phyloP scores from a whole-genome alignment of 2,113 vertebrate species.

The Oriolus oriolus region DNA sequence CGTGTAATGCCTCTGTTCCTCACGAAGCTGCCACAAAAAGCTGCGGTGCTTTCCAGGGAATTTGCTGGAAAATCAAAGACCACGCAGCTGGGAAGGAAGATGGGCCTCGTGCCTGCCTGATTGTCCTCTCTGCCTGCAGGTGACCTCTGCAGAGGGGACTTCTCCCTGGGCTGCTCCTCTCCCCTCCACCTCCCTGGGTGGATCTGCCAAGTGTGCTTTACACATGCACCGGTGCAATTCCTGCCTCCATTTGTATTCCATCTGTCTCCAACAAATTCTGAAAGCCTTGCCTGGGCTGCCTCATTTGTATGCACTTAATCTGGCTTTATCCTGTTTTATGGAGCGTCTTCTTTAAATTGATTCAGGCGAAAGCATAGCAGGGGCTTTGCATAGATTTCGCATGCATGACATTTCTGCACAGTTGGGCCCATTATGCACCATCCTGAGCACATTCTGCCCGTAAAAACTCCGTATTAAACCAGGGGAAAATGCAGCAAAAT shows the following conservation, averaged over 20 bases:
- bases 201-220: not conserved
- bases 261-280: constrained; percentile 38
- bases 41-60: not conserved
- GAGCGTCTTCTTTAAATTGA: constrained; percentile 65
- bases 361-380: constrained; percentile 60
- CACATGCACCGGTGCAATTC: constrained; percentile 9
- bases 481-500: not conserved
- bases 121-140: not conserved
- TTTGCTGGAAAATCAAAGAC: not conserved
- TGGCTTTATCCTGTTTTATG: constrained; percentile 71
- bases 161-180: not conserved
- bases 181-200: not conserved
- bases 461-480: constrained; percentile 36
- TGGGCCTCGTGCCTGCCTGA: not conserved
- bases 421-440: constrained; percentile 67
- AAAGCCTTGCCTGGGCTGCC: constrained; percentile 48
- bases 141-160: not conserved
- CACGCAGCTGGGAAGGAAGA: not conserved
- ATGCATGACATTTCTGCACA: constrained; percentile 72
- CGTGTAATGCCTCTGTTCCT: not conserved
- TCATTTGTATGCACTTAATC: constrained; percentile 72
- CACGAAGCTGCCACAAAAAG: not conserved
- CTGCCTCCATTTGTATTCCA: constrained; percentile 58
- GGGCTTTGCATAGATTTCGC: constrained; percentile 69
- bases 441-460: constrained; percentile 46